Conservation (phyloP, 2,888 invertebrate genomes). For the Oscheius sp. region DNA sequence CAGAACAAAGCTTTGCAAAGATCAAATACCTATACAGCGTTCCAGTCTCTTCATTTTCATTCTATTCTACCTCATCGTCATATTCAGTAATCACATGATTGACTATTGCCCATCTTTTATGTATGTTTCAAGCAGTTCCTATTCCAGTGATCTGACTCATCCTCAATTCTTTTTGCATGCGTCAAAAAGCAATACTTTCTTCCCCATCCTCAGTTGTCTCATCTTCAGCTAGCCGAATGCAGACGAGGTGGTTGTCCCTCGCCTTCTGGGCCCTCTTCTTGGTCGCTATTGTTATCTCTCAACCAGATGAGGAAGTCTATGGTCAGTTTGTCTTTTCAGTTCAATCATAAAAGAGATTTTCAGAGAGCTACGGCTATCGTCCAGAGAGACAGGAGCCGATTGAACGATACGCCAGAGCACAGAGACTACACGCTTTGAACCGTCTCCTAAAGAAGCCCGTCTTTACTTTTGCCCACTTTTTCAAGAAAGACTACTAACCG, state of each 20-base stretch:
- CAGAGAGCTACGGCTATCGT: conserved; percentile 4
- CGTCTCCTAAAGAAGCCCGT: conserved; percentile 39
- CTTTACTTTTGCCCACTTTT: conserved; percentile 33
- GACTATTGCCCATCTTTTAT: neutral
- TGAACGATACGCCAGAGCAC: conserved; percentile 29
- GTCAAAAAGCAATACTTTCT: neutral
- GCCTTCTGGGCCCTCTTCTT: conserved; percentile 9
- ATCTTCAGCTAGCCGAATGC: conserved; percentile 1
- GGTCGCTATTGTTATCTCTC: neutral
- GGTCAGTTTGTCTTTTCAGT: neutral
- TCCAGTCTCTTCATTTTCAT: too few relatives aligned
- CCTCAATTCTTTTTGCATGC: neutral
- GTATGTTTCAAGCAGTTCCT: neutral
- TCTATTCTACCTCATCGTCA: too few relatives aligned
- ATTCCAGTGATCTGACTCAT: neutral
- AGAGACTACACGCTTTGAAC: conserved; percentile 31
- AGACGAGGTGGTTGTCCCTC: conserved; percentile 17
- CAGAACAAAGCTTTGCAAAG: too few relatives aligned
- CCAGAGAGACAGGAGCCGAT: conserved; percentile 24
- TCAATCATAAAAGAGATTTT: neutral
- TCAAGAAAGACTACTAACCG: conserved; percentile 22
- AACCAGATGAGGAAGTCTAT: neutral
- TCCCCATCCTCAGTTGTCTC: neutral
- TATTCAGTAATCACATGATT: neutral
- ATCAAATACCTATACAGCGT: too few relatives aligned